Evolutionary conservation across 2,113 vertebrate genomes (phyloP), one percentile per base, ranked within the genome.

Genomic region (Dromiciops gliroides): DNA sequence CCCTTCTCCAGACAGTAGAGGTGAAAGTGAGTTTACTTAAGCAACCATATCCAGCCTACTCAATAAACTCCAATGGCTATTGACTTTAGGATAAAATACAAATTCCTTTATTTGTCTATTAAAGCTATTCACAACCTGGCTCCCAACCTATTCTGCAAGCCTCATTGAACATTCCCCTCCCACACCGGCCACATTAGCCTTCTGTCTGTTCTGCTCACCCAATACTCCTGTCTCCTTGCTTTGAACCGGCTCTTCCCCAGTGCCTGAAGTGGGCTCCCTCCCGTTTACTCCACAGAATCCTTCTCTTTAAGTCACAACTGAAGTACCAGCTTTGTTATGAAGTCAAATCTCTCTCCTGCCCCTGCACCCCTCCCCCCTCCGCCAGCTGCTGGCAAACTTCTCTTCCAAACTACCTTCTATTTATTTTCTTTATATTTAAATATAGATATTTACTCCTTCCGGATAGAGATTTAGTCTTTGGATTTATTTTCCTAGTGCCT

Each of bases 291-390:
- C 31, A 16, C 12, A 67, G 31, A 37, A 37, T 37, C 31, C 60
- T 67, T 67, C 28, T 4, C 28, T 67, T 37, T 37, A 67, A 67
- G 22, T 67, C 28, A 37, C 60, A 67, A 16, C 12, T 67, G 31
- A 67, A 67, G 31, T 1, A 37, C 60, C 4, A 37, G 60, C 60
- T 67, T 60, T 10, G 10, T 53, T 53, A 26, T 37, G 60, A 67
- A 67, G 31, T 31, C 16, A 3, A 67, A 67, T 37, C 12, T 37
- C 60, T 67, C 28, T n/a, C n/a, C n/a, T n/a, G n/a, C n/a, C n/a
- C n/a, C n/a, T n/a, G n/a, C n/a, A n/a, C n/a, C n/a, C n/a, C 31
- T 14, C 37, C 19, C 16, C 37, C 4, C 26, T 0, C 5, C 4
- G 4, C 4, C 7, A 83, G 67, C n/a, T 44, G 6, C 67, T 83